Base-by-base conservation (phyloP, 2,797 vertebrate species). In the Acrocephalus scirpaceus region DNA sequence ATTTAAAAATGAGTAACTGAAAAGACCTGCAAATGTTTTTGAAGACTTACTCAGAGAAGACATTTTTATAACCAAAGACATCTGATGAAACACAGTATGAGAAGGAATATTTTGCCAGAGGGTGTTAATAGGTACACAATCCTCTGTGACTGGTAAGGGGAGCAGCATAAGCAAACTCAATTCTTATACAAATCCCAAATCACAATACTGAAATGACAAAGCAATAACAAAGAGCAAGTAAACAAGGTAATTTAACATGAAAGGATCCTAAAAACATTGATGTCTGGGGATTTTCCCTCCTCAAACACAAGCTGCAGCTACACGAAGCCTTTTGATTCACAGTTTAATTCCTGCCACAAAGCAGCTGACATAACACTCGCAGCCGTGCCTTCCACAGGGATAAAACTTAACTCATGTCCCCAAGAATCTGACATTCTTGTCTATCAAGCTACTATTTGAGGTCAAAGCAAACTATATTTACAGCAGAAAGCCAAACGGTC, bases 401-500 rank as follows among this genome's bases (percentile, higher is more conserved):
- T 58, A 69, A 80, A 87, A 71, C 16, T 71, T 69, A 57, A 42
- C 84, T 76, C 9, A 1, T 3, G 30, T 38, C 47, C 74, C 70
- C 32, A 69, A 58, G 57, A 89, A 79, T 62, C 14, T 48, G 47
- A 72, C n/a, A 27, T 70, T 92, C 82, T 66, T 74, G 62, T 69
- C 85, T 78, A 42, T 29, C 65, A 66, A 71, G 64, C 62, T 45
- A 20, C 47, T 88, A 45, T 56, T 13, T 81, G 79, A 88, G 90
- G 79, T 45, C 71, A 72, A 83, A 94, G 82, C 47, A 90, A 92
- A 61, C 75, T 90, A 25, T 92, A 69, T 75, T 80, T 90, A 84
- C 90, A 85, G 71, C 67, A 91, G 56, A 88, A 47, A 57, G 86
- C 85, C 83, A 90, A 87, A 61, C 10, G 76, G 57, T 25, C 65